Base-by-base conservation (phyloP, 2,113 vertebrate genomes). In the Phalacrocorax pelagicus region DNA sequence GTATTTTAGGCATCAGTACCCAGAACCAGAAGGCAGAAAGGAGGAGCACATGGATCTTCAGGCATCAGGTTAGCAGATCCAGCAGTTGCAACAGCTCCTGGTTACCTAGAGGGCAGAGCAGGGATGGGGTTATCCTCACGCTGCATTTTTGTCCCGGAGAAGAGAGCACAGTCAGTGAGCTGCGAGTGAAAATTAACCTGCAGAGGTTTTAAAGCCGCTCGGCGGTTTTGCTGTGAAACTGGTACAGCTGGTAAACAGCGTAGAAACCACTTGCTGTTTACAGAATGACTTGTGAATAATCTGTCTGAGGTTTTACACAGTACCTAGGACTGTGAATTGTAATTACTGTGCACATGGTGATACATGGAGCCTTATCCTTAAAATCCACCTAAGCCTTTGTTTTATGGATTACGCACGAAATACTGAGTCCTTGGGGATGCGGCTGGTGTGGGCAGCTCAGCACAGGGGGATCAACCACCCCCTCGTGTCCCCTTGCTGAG, bases 1-100 rank as follows among this genome's bases (percentile, higher is more conserved):
- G 49, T 96, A 94, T 97, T 97, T 96, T 96, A 86, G 22, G 95
- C 96, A 86, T 54, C 55, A 46, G 51, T 69, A 96, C 83, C 78
- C 83, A 14, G 92, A 81, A 90, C 84, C 42, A 74, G 80, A 90
- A 71, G 51, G 44, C 49, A 72, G 71, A 86, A 78, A 81, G 84
- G 74, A 94, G 81, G 72, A 92, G 70, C 83, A 21, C 26, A 1
- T 47, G 85, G 59, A 75, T 82, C 62, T 86, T 78, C 59, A 86
- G 86, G 86, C 89, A 22, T 8, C 22, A 65, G 71, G 44, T 91
- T 95, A 77, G 71, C 80, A 93, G 44, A 82, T 87, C 81, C 90
- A 90, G 78, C 70, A 73, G 84, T 4, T 67, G 47, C 69, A 71
- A 4, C 67, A 75, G 49, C 81, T 94, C 75, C 74, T 58, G 29